Evolutionary conservation across 1,140 invertebrate genomes (phyloP), one percentile per base, ranked within the genome.

Genomic region (Hestina assimilis): DNA sequence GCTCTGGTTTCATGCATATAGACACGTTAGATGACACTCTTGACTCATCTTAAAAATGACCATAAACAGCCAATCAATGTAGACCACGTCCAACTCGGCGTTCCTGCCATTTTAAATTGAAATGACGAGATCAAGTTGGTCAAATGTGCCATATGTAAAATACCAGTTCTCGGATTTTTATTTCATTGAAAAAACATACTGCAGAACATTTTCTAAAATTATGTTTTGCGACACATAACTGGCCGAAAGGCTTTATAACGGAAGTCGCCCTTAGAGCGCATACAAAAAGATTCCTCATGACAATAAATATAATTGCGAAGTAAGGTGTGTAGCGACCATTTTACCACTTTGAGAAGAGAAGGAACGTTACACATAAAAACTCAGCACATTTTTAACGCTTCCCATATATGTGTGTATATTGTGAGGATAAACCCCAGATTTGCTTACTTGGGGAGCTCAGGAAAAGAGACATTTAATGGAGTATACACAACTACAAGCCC

Each of bases 151-250:
- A 72, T 90, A 60, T 83, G 81, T 50, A 65, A 72, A 50, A 58
- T 76, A 40, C 55, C n/a, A 86, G 5, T 90, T 90, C 26, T 70
- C 86, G 0, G 69, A 88, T 28, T 89, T n/a, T 88, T 24, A 82
- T 85, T 56, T 89, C 87, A 3, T 61, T 89, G 5, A 83, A 89
- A 43, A 76, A 82, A 23, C 87, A 89, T 8, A 75, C 90, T 0
- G 66, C 78, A 0, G 79, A 83, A 35, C 90, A 90, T 52, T 84
- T 67, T 45, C 75, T n/a, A 90, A 8, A 89, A 89, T 8, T 88
- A 80, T 48, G 83, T 86, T 0, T n/a, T 90, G 89, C 48, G 84
- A 90, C 40, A 87, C 83, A 3, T 90, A 89, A n/a, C n/a, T 40
- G 86, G 88, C 0, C n/a, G n/a, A 79, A 87, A 31, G 78, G 83